phyloP scores from a whole-genome alignment of 2,888 invertebrate species.

The Apantesis nais region DNA sequence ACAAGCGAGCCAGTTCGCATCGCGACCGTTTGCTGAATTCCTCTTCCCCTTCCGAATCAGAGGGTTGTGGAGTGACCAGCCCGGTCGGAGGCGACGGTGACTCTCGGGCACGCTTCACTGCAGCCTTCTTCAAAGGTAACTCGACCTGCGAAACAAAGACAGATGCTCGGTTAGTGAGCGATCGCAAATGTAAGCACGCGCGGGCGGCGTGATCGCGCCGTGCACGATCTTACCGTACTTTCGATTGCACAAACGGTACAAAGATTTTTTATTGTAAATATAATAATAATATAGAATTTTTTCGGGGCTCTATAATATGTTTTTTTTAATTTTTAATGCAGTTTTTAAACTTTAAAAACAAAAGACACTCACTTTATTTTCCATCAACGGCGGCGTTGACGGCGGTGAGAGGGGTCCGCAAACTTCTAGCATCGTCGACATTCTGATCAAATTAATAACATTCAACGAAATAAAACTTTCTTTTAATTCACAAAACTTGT shows the following conservation, averaged over 20 bases:
- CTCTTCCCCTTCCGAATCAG: slow-evolving; percentile 92
- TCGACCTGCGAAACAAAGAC: slow-evolving; percentile 81
- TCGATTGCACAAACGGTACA: slow-evolving; percentile 72
- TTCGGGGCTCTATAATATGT: slow-evolving; percentile 5
- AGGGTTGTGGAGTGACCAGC: slow-evolving; percentile 92
- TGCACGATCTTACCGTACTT: slow-evolving; percentile 66
- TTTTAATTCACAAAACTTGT: slow-evolving; percentile 81
- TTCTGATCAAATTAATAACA: slow-evolving; percentile 68
- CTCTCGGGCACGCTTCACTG: slow-evolving; percentile 70
- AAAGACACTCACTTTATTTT: slow-evolving; percentile 80
- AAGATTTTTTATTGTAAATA: slow-evolving; percentile 26
- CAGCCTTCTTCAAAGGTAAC: slow-evolving; percentile 75
- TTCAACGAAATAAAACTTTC: slow-evolving; percentile 74
- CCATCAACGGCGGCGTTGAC: slow-evolving; percentile 89
- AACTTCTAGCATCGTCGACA: slow-evolving; percentile 79
- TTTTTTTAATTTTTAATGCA: slow-evolving; percentile 29
- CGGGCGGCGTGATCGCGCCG: slow-evolving; percentile 74
- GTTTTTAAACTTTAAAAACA: slow-evolving; percentile 42
- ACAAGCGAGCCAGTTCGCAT: slow-evolving; percentile 83
- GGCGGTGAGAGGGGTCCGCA: slow-evolving; percentile 89
- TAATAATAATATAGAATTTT: too few relatives aligned
- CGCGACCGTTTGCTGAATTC: slow-evolving; percentile 76
- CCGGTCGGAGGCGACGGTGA: slow-evolving; percentile 64
- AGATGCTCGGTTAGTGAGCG: slow-evolving; percentile 72
- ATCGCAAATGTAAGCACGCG: slow-evolving; percentile 73